A percentile compares a stretch with the other conserved stretches of the same genome.
These are phyloP conservation scores for Himalopsyche japonica DNA, from an alignment of 2,888 invertebrate genomes.

Conservation along the genomic window DNA sequence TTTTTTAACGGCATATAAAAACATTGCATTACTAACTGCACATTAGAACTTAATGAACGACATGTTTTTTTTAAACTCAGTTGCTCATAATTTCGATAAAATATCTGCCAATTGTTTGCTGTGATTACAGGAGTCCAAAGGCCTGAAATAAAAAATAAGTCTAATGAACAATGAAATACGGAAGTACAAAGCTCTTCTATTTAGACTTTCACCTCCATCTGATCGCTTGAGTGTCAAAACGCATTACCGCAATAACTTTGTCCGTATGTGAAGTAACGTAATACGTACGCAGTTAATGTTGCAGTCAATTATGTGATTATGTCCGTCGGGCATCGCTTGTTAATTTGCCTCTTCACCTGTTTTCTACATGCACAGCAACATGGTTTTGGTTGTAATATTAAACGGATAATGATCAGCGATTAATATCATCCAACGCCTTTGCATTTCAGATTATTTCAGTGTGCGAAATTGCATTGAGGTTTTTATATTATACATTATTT, in stretches of 20 bases:
- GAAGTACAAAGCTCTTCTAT: too few relatives aligned
- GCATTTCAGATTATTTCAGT: neutral
- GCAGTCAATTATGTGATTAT: conserved; percentile 5
- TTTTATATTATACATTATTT: neutral
- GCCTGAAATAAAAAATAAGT: too few relatives aligned
- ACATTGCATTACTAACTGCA: too few relatives aligned
- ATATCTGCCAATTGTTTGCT: too few relatives aligned
- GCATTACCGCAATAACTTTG: neutral
- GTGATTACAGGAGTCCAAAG: too few relatives aligned
- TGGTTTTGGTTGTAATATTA: neutral
- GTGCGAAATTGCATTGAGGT: neutral
- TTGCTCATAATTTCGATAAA: too few relatives aligned
- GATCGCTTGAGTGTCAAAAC: neutral
- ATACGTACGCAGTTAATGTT: neutral
- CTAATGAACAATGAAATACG: too few relatives aligned
- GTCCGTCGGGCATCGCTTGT: neutral
- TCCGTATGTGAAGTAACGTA: neutral
- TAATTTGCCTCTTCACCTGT: conserved; percentile 13
- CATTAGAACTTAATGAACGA: too few relatives aligned
- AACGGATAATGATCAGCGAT: neutral
- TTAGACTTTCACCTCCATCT: neutral
- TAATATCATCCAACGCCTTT: neutral
- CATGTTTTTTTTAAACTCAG: too few relatives aligned
- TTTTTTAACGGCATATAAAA: too few relatives aligned
- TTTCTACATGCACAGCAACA: neutral